Evolutionary conservation across 2,888 invertebrate species (phyloP), one percentile per base, ranked within the genome.

Genomic region (Biston stratarius): DNA sequence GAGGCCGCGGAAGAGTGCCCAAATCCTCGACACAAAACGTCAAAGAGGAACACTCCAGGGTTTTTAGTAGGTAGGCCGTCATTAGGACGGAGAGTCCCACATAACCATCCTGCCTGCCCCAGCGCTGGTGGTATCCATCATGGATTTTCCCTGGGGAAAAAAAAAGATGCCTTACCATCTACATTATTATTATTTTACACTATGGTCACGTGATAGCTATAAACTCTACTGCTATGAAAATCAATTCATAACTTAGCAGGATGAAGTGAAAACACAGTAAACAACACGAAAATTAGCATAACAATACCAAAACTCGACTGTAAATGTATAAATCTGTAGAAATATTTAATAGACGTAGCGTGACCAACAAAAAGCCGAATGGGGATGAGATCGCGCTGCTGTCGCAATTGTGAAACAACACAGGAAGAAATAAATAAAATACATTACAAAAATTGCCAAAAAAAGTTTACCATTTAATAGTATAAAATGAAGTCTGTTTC

Each of bases 301-400:
- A 83, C 80, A 83, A 80, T 80, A 80, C 80, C 80, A 82, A 61
- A 64, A 67, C 40, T 80, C 80, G 84, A 81, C 83, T 81, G 84
- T 90, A 83, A 88, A 88, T 82, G 80, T 81, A 85, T 90, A 89
- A 90, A 90, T 87, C 80, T 75, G 74, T 73, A 76, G 83, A 82
- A 84, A 80, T 62, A 52, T 59, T 63, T 60, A 63, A 59, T 67
- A 47, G 62, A 79, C 77, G 66, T 85, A 64, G 84, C 86, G 86
- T 87, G 87, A 86, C 84, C 79, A 64, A 65, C 71, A 73, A 70
- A 74, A 62, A 14, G 47, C 51, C 44, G 58, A 47, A 62, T 61
- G 51, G 56, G 38, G 33, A 48, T 36, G 45, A 52, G 45, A 52
- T 52, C 34, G 10, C 1, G 12, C 36, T 44, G 36, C 48, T 67